These are phyloP conservation scores for Athalia circularis DNA, from an alignment of 2,888 invertebrate genomes.

Conservation along the genomic window DNA sequence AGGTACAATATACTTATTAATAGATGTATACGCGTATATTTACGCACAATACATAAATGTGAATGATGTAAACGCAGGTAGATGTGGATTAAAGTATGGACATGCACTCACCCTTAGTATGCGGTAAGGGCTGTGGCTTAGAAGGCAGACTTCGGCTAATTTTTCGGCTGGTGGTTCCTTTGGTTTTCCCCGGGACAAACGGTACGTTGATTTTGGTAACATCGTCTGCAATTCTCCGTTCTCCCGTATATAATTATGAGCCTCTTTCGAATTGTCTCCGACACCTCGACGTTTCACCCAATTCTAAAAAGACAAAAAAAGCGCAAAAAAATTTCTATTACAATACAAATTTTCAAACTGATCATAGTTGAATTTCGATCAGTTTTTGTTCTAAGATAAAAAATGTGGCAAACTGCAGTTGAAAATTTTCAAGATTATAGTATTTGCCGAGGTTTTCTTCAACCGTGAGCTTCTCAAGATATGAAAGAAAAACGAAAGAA, in stretches of 20 bases:
- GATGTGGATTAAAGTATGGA: no score
- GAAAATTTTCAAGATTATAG: no score
- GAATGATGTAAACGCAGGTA: no score
- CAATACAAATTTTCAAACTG: no score
- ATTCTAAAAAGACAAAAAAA: constrained; percentile 67
- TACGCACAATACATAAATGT: no score
- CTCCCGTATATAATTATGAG: constrained; percentile 49
- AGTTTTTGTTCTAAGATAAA: no score
- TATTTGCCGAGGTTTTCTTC: not conserved
- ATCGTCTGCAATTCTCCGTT: constrained; percentile 78
- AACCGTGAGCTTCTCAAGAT: no score
- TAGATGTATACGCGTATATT: no score
- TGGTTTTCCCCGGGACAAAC: constrained; percentile 46
- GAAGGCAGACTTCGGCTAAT: constrained; percentile 81
- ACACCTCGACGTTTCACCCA: constrained; percentile 68
- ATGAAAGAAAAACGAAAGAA: not conserved
- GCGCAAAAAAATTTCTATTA: not conserved
- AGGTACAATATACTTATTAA: no score
- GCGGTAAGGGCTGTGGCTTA: constrained; percentile 85
- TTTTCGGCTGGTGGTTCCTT: constrained; percentile 53
- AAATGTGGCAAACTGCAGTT: no score
- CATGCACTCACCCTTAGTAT: constrained; percentile 80
- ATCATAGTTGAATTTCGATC: no score
- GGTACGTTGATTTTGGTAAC: constrained; percentile 72
- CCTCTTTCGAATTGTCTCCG: constrained; percentile 59